These are phyloP conservation scores for Heteromormyrus szaboi DNA, from an alignment of 2,797 vertebrate genomes.

Conservation along the genomic window DNA sequence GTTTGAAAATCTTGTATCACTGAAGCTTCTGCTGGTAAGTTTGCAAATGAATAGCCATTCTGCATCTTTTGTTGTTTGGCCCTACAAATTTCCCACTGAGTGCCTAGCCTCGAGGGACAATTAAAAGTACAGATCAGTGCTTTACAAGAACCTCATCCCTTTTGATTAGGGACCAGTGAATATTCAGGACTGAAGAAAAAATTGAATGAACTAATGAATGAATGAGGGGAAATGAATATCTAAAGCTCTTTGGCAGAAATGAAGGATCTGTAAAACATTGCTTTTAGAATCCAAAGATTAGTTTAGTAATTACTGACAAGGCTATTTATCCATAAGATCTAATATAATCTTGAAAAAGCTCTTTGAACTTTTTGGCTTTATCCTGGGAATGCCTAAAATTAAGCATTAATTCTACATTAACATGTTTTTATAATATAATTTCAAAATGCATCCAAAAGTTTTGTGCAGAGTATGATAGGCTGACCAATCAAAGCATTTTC, in stretches of 20 bases:
- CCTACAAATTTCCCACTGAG: conserved; percentile 63
- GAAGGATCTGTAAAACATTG: conserved; percentile 2
- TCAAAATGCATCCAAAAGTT: background rate
- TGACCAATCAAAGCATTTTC: background rate
- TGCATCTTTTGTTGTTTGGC: conserved; percentile 62
- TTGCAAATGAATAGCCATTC: conserved; percentile 73
- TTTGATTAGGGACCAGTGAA: conserved; percentile 63
- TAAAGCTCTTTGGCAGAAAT: conserved; percentile 10
- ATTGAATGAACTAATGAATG: conserved; percentile 13
- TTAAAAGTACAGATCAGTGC: conserved; percentile 61
- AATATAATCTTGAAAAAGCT: background rate
- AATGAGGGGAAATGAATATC: background rate
- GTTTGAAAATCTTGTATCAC: conserved; percentile 15
- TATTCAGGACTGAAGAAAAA: conserved; percentile 56
- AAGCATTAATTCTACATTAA: background rate
- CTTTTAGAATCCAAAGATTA: conserved; percentile 5
- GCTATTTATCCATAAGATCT: conserved; percentile 1
- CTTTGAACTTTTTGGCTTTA: background rate
- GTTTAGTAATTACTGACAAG: conserved; percentile 13
- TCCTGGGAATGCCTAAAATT: background rate
- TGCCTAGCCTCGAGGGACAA: conserved; percentile 61
- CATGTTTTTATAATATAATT: background rate
- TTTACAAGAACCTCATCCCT: conserved; percentile 49
- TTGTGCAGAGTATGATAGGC: background rate
- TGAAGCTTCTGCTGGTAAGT: conserved; percentile 60